Evolutionary conservation across 2,113 vertebrate species (phyloP).

Genomic region (Scortum barcoo): DNA sequence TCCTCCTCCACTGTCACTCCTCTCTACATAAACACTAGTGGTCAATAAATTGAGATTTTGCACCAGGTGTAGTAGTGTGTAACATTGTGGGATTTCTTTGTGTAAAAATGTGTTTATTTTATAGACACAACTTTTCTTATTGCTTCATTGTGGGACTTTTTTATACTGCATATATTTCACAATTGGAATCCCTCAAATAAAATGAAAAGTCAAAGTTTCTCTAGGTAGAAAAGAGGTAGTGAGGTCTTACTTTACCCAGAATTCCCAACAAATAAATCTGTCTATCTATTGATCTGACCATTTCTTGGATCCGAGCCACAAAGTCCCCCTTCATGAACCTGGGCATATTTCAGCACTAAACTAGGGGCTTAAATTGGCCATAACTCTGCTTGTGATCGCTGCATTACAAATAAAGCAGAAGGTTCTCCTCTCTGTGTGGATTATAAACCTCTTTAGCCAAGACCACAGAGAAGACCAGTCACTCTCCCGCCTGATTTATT

Average conservation of each 20-base stretch:
- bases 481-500: constrained; percentile 42
- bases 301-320: not conserved
- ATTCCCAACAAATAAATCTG: not conserved
- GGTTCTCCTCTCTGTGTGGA: constrained; percentile 21
- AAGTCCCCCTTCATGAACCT: not conserved
- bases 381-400: constrained; percentile 27
- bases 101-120: not conserved
- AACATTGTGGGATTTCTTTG: not conserved
- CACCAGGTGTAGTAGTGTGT: not conserved
- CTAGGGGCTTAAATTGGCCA: not conserved
- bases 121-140: not conserved
- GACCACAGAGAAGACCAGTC: constrained; percentile 44
- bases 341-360: constrained; percentile 14
- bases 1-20: not conserved
- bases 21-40: not conserved
- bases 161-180: not conserved
- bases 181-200: not conserved
- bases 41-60: not conserved
- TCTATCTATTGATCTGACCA: not conserved
- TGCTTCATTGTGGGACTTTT: too few species aligned
- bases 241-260: not conserved
- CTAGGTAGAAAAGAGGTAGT: not conserved
- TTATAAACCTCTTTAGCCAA: constrained; percentile 53
- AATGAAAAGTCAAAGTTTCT: not conserved
- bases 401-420: constrained; percentile 27